Percentiles rank a stretch among this genome's conserved stretches.
These are phyloP conservation scores for Bombus affinis DNA, from an alignment of 1,140 invertebrate species.

Conservation along the genomic window DNA sequence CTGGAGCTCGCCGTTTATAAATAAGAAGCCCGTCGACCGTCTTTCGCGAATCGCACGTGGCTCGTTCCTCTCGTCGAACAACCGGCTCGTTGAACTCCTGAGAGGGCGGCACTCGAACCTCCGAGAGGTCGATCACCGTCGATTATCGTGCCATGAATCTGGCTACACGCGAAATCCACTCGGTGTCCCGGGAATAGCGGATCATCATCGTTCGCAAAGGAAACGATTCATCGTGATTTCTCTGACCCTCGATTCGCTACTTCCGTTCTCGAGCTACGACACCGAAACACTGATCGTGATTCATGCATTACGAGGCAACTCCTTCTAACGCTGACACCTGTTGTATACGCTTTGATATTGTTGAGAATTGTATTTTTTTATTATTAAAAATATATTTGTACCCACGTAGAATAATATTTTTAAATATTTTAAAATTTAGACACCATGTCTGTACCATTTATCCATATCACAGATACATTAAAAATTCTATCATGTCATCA, in stretches of 20 bases:
- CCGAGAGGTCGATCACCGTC: slow-evolving; percentile 69
- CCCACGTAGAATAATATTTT: too few species aligned
- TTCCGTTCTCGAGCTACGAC: background rate
- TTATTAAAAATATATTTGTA: background rate
- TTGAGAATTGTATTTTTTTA: background rate
- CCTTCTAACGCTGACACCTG: background rate
- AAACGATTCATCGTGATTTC: background rate
- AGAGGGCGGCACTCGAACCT: slow-evolving; percentile 66
- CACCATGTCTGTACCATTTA: too few species aligned
- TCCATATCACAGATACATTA: too few species aligned
- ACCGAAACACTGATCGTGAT: background rate
- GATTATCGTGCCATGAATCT: slow-evolving; percentile 67
- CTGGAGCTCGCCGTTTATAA: slow-evolving; percentile 62
- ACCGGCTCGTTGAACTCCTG: slow-evolving; percentile 71
- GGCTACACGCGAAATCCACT: slow-evolving; percentile 58
- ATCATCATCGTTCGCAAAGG: background rate
- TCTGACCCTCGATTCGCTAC: background rate
- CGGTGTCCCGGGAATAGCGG: slow-evolving; percentile 54
- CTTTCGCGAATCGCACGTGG: slow-evolving; percentile 71
- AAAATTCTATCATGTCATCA: too few species aligned
- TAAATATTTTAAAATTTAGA: too few species aligned
- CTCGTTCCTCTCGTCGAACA: slow-evolving; percentile 64
- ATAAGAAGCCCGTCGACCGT: slow-evolving; percentile 60
- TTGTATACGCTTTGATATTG: background rate
- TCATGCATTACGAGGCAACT: background rate